Conservation (phyloP, 1,140 invertebrate species). For the Aleiodes sp. region DNA sequence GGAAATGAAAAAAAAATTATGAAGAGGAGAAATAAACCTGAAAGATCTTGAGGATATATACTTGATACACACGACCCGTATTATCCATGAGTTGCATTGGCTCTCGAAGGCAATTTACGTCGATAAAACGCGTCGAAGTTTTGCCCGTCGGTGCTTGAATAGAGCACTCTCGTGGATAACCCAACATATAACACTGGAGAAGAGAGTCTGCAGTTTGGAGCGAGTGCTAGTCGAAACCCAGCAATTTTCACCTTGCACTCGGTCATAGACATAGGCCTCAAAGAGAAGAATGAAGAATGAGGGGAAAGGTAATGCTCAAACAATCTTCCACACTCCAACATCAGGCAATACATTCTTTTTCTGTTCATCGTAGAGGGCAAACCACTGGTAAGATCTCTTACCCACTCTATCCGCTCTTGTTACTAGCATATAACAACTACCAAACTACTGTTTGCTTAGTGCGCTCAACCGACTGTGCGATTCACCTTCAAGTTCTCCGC, state of each 20-base stretch:
- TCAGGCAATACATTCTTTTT: not conserved
- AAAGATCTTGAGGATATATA: not conserved
- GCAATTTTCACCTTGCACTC: slow-evolving; percentile 52
- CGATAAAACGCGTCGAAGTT: slow-evolving; percentile 48
- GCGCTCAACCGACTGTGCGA: slow-evolving; percentile 36
- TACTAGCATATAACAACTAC: slow-evolving; percentile 34
- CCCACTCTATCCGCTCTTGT: slow-evolving; percentile 32
- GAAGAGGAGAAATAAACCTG: not conserved
- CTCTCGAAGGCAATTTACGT: slow-evolving; percentile 50
- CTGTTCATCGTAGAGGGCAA: not conserved
- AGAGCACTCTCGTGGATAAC: slow-evolving; percentile 22
- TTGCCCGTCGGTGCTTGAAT: slow-evolving; percentile 27
- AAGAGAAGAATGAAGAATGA: no score
- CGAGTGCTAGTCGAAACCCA: slow-evolving; percentile 36
- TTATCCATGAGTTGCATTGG: slow-evolving; percentile 27
- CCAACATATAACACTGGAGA: slow-evolving; percentile 10
- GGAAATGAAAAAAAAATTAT: not conserved
- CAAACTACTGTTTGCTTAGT: slow-evolving; percentile 56
- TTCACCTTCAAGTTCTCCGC: slow-evolving; percentile 35
- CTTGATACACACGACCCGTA: slow-evolving; percentile 31
- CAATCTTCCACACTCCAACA: slow-evolving; percentile 37
- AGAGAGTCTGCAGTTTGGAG: not conserved
- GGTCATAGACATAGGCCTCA: slow-evolving; percentile 21
- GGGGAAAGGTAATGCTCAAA: slow-evolving; percentile 20
- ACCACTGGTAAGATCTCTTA: slow-evolving; percentile 25